Base-by-base conservation (phyloP, 2,797 vertebrate genomes). In the Pterois miles region DNA sequence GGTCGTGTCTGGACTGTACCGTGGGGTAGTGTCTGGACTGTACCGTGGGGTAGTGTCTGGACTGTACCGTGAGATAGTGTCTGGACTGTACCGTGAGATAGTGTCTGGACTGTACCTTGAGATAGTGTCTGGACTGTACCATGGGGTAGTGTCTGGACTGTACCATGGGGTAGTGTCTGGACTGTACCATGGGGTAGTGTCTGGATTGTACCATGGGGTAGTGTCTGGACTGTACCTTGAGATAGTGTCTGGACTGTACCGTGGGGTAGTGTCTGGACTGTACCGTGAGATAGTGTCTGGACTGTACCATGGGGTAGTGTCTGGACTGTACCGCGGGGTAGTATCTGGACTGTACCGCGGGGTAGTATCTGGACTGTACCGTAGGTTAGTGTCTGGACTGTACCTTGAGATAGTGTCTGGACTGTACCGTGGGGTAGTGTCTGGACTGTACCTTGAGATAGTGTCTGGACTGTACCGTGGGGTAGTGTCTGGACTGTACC, bases 381-480 rank as follows among this genome's bases (percentile, higher is more conserved):
- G n/a, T n/a, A n/a, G n/a, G n/a, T n/a, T n/a, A n/a, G n/a, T n/a
- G n/a, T n/a, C n/a, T n/a, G n/a, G n/a, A 27, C 25, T 29, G 14
- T 57, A 57, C 96, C 96, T 96, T 97, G 20, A 97, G 96, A 82
- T 92, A 96, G 77, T 97, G 12, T 7, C 52, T 54, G 50, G 10
- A 53, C 23, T 25, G 52, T n/a, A n/a, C n/a, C n/a, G n/a, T n/a
- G n/a, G n/a, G n/a, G n/a, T 25, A 27, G 23, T 7, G 22, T 31
- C 8, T n/a, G n/a, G 48, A 50, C 46, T 50, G n/a, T 18, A 56
- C 25, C 25, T 8, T 29, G 6, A 3, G 20, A 18, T 22, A 31
- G 23, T 3, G 16, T 34, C 56, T 43, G 53, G 6, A 23, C 29
- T 11, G 18, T 50, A 97, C 96, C 96, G 95, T 97, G 22, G 96